These are phyloP conservation scores for Myripristis jacobus DNA, from an alignment of 2,797 vertebrate species.

Conservation along the genomic window DNA sequence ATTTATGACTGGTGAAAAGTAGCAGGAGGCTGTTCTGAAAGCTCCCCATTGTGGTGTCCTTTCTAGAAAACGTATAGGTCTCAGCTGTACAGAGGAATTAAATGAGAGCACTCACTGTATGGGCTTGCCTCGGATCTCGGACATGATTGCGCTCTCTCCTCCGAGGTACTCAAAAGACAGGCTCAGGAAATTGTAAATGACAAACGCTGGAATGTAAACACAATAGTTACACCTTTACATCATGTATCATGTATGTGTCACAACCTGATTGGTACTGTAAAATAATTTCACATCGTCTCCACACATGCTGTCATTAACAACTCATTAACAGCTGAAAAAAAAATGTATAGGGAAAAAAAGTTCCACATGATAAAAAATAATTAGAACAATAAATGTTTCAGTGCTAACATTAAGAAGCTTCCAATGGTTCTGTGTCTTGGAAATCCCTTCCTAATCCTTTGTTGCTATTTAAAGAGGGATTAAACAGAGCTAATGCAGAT, in stretches of 20 bases:
- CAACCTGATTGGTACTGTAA: constrained; percentile 5
- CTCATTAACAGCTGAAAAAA: constrained; percentile 59
- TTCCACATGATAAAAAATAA: constrained; percentile 64
- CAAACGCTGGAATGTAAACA: constrained; percentile 88
- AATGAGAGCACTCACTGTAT: constrained; percentile 85
- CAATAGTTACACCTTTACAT: constrained; percentile 10
- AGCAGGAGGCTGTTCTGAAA: neutral
- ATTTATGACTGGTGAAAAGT: neutral
- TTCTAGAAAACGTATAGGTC: too few species aligned
- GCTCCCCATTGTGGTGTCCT: neutral
- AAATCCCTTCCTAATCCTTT: constrained; percentile 82
- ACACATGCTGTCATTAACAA: constrained; percentile 52
- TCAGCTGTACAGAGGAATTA: neutral
- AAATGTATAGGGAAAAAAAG: constrained; percentile 40
- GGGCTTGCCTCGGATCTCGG: constrained; percentile 95
- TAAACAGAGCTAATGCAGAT: constrained; percentile 80
- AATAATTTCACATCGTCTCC: constrained; percentile 41
- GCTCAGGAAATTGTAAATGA: constrained; percentile 98
- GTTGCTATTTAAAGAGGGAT: constrained; percentile 84
- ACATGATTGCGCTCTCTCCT: constrained; percentile 96
- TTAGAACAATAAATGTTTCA: constrained; percentile 74
- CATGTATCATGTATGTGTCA: neutral
- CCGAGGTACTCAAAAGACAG: constrained; percentile 98
- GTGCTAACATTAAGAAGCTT: constrained; percentile 75
- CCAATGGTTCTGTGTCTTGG: constrained; percentile 71